These are phyloP conservation scores for Muntiacus reevesi DNA, from an alignment of 2,113 vertebrate species.

Conservation along the genomic window DNA sequence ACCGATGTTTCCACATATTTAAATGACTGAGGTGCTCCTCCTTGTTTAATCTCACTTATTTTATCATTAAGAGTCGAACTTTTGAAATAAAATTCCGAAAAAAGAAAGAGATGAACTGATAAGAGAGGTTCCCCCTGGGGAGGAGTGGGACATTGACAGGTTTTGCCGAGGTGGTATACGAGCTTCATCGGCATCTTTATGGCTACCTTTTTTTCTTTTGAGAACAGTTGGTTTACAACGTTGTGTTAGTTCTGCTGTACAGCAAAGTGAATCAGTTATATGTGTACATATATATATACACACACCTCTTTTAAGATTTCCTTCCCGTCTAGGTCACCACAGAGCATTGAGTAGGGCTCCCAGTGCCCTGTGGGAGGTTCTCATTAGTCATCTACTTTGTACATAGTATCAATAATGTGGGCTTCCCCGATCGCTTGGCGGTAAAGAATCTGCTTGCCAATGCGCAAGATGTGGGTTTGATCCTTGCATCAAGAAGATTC, in stretches of 20 bases:
- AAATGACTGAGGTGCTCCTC: not conserved
- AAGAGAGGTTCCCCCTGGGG: accelerated
- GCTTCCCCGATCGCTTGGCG: not conserved
- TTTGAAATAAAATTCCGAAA: not conserved
- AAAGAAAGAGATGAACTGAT: not conserved
- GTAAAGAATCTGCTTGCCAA: not conserved
- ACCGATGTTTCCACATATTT: not conserved
- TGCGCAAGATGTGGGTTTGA: not conserved
- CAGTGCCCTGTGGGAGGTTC: accelerated
- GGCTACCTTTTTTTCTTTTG: not conserved
- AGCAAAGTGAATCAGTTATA: not conserved
- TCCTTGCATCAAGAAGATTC: not conserved
- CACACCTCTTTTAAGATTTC: not conserved
- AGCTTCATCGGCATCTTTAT: not conserved
- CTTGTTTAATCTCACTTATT: not conserved
- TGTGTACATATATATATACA: not conserved
- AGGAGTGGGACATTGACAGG: not conserved
- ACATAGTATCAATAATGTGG: not conserved
- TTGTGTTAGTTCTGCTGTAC: not conserved
- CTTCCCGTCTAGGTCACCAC: not conserved
- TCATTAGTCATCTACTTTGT: not conserved
- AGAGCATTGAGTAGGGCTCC: not conserved
- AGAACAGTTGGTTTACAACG: not conserved
- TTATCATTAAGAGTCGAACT: not conserved
- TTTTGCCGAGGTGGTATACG: not conserved